Percentiles rank a stretch among this genome's conserved stretches.
Conservation (phyloP, 2,797 vertebrate species). For the Siniperca undulata region DNA sequence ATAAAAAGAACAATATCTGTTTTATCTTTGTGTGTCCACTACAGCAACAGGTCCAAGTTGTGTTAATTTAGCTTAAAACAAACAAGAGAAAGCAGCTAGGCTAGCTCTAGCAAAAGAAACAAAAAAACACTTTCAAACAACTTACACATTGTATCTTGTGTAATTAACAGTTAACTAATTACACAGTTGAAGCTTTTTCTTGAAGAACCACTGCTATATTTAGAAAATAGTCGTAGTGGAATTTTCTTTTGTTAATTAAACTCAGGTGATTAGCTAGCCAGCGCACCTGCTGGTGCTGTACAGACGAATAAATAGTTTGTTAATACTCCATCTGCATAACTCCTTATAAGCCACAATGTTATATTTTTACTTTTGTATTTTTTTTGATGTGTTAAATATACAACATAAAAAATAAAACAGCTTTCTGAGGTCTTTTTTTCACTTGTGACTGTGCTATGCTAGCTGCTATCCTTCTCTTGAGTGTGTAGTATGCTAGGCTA, state of each 20-base stretch:
- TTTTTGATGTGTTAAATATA: background rate
- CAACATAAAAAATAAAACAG: background rate
- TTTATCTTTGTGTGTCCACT: background rate
- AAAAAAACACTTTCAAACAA: background rate
- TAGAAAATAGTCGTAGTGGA: background rate
- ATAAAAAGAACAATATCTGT: background rate
- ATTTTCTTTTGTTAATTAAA: slow-evolving; percentile 7
- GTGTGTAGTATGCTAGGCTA: background rate
- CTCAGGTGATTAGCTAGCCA: background rate
- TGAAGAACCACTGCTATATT: background rate
- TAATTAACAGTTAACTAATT: background rate
- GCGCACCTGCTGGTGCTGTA: background rate
- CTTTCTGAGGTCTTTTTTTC: background rate
- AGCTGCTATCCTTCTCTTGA: background rate
- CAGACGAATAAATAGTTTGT: background rate
- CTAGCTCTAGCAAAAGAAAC: background rate
- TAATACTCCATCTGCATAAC: background rate
- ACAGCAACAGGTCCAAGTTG: slow-evolving; percentile 6
- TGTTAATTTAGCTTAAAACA: background rate
- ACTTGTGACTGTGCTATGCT: background rate
- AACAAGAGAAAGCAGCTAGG: background rate
- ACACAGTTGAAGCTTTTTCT: background rate
- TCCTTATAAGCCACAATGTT: background rate
- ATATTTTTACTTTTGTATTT: background rate
- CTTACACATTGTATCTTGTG: background rate